Conservation (phyloP, 2,113 vertebrate genomes). For the Asarcornis scutulata region DNA sequence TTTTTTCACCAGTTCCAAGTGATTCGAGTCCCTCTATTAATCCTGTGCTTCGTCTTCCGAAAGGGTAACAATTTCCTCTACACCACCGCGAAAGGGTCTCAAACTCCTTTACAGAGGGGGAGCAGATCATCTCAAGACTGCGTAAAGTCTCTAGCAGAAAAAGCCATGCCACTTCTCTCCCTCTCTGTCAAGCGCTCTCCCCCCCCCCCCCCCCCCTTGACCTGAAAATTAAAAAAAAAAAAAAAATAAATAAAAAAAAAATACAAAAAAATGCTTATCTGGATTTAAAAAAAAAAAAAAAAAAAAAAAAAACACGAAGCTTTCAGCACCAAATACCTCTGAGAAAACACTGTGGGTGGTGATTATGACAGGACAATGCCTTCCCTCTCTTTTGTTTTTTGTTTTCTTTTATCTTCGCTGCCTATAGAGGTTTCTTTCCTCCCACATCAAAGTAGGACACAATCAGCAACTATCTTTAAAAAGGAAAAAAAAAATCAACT, state of each 20-base stretch:
- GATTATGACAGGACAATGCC: constrained; percentile 66
- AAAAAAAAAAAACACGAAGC: constrained; percentile 38
- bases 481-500: not conserved
- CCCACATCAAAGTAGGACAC: constrained; percentile 64
- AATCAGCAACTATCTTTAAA: constrained; percentile 49
- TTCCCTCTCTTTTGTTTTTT: constrained; percentile 39
- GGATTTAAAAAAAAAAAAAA: no score
- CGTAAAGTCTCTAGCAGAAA: not conserved
- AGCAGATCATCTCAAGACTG: not conserved
- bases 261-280: constrained; percentile 58
- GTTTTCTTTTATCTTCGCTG: constrained; percentile 6
- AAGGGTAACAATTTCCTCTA: not conserved
- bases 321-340: constrained; percentile 67
- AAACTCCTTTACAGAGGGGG: not conserved
- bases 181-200: not conserved
- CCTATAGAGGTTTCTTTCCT: constrained; percentile 53
- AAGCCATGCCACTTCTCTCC: not conserved
- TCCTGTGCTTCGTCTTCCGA: not conserved
- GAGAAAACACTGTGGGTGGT: constrained; percentile 57
- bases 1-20: not conserved
- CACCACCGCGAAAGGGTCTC: not conserved
- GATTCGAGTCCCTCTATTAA: not conserved
- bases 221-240: constrained; percentile 21
- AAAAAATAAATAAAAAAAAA: not conserved
- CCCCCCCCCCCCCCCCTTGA: not conserved